Conservation (phyloP, 2,797 vertebrate genomes). For the Pseudopleuronectes americanus region DNA sequence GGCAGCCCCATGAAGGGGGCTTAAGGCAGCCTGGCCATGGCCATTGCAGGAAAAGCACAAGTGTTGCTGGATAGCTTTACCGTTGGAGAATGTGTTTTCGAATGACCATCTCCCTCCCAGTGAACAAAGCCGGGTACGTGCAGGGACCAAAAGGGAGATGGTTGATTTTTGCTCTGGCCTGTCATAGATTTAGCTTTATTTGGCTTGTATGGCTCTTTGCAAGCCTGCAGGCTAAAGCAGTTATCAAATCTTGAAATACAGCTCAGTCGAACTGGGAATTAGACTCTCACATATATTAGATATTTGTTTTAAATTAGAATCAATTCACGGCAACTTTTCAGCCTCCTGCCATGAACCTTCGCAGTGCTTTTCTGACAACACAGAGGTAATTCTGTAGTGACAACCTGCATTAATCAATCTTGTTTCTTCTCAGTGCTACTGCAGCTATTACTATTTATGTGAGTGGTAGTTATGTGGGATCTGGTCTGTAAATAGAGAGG, state of each 20-base stretch:
- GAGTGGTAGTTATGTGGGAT: slow-evolving; percentile 53
- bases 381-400: slow-evolving; percentile 24
- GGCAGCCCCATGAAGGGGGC: slow-evolving; percentile 85
- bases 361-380: slow-evolving; percentile 11
- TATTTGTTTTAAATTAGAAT: neutral
- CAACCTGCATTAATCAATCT: slow-evolving; percentile 26
- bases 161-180: slow-evolving; percentile 34
- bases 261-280: slow-evolving; percentile 12
- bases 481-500: slow-evolving; percentile 79
- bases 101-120: slow-evolving; percentile 75
- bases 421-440: slow-evolving; percentile 34
- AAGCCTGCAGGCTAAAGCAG: neutral
- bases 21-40: slow-evolving; percentile 82
- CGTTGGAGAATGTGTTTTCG: slow-evolving; percentile 80
- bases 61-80: slow-evolving; percentile 86
- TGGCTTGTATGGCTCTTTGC: slow-evolving; percentile 33
- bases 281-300: slow-evolving; percentile 4
- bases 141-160: slow-evolving; percentile 35
- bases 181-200: slow-evolving; percentile 46
- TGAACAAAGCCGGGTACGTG: slow-evolving; percentile 73
- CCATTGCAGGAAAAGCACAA: slow-evolving; percentile 82
- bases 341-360: slow-evolving; percentile 1
- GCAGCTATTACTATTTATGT: slow-evolving; percentile 61
- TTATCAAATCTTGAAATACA: slow-evolving; percentile 10
- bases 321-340: slow-evolving; percentile 1